Evolutionary conservation across 2,797 vertebrate genomes (phyloP).

Genomic region (Intellagama lesueurii): DNA sequence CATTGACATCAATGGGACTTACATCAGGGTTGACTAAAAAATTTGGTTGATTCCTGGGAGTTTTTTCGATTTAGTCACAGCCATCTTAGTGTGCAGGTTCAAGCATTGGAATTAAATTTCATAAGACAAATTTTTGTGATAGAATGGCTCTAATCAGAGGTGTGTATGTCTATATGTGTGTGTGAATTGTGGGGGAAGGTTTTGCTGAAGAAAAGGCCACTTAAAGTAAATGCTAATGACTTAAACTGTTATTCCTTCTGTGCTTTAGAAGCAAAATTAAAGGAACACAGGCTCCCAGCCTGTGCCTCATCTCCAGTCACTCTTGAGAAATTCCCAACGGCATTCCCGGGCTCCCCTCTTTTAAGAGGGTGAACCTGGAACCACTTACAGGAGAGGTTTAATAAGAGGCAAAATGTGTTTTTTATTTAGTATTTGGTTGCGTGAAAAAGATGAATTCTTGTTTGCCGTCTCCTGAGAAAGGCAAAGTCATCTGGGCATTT

Average conservation of each 20-base stretch:
- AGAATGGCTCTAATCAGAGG: constrained; percentile 36
- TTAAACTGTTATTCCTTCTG: constrained; percentile 83
- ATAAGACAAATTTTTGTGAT: constrained; percentile 43
- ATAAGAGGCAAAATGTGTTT: constrained; percentile 85
- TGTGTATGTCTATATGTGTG: constrained; percentile 37
- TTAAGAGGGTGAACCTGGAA: constrained; percentile 84
- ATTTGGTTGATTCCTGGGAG: too few relatives aligned
- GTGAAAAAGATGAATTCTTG: constrained; percentile 83
- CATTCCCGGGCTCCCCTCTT: constrained; percentile 72
- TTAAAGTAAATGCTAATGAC: constrained; percentile 81
- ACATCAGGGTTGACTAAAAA: too few relatives aligned
- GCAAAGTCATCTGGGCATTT: constrained; percentile 72
- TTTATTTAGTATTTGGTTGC: constrained; percentile 85
- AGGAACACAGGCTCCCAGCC: constrained; percentile 79
- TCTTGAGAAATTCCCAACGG: constrained; percentile 76
- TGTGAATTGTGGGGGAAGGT: constrained; percentile 45
- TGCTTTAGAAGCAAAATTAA: constrained; percentile 73
- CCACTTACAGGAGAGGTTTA: constrained; percentile 82
- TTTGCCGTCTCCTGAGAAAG: constrained; percentile 77
- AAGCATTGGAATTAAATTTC: constrained; percentile 41
- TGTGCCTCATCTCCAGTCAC: constrained; percentile 83
- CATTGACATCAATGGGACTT: too few relatives aligned
- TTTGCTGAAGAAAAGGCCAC: constrained; percentile 74
- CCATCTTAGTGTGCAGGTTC: constrained; percentile 34
- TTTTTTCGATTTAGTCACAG: constrained; percentile 42